phyloP scores from a whole-genome alignment of 2,113 vertebrate species.

The Muntiacus muntjak region DNA sequence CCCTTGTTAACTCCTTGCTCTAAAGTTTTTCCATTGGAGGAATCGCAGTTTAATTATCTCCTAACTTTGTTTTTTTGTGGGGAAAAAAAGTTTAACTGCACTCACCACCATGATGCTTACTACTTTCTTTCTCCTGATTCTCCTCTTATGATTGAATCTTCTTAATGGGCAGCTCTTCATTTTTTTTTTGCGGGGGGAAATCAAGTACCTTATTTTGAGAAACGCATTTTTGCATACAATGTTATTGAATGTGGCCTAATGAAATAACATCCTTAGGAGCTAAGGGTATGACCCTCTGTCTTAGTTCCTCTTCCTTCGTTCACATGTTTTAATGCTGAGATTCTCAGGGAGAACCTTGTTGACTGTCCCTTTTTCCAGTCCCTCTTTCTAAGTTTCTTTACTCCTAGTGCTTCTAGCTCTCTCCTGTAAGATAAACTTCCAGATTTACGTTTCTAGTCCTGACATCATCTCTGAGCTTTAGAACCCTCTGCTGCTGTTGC shows the following conservation, averaged over 20 bases:
- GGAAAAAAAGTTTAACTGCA: neutral
- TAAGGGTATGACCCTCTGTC: neutral
- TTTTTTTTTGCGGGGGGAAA: neutral
- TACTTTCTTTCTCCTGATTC: neutral
- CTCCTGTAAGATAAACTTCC: neutral
- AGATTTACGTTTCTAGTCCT: neutral
- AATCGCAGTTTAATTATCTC: neutral
- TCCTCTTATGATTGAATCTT: neutral
- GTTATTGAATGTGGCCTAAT: neutral
- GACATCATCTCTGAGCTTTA: neutral
- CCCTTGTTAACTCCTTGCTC: neutral
- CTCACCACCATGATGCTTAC: neutral
- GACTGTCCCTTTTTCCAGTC: neutral
- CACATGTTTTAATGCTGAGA: neutral
- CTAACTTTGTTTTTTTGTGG: neutral
- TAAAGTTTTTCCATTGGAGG: neutral
- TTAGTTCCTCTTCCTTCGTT: neutral
- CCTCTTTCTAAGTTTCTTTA: neutral
- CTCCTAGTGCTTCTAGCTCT: neutral
- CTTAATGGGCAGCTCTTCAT: neutral
- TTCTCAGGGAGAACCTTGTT: neutral
- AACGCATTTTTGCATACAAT: neutral
- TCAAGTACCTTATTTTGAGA: constrained; percentile 16
- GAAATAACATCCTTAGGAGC: neutral
- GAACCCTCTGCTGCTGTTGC: neutral